phyloP scores from a whole-genome alignment of 2,888 invertebrate genomes.

The Pyrocoelia pectoralis region DNA sequence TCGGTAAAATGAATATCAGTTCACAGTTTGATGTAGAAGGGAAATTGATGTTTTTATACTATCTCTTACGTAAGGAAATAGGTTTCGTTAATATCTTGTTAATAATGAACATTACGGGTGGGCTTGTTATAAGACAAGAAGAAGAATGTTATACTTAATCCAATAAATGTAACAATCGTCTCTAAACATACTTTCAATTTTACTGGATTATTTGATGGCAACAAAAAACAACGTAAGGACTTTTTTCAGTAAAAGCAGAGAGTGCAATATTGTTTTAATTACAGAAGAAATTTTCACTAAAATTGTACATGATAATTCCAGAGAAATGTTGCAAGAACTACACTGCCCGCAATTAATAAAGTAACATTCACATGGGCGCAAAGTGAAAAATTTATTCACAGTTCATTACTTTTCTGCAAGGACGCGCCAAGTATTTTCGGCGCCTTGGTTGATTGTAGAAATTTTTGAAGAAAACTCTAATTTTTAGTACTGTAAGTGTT shows the following conservation, averaged over 20 bases:
- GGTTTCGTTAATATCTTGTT: no score
- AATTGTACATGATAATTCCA: slow-evolving; percentile 66
- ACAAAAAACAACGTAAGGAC: slow-evolving; percentile 67
- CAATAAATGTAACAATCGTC: slow-evolving; percentile 70
- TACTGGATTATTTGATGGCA: slow-evolving; percentile 78
- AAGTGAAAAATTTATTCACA: no score
- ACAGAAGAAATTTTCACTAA: slow-evolving; percentile 69
- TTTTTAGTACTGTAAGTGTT: no score
- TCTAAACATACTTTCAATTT: slow-evolving; percentile 70
- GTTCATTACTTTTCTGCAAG: no score
- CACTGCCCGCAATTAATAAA: slow-evolving; percentile 67
- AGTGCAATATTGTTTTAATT: no score
- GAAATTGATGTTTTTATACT: neutral
- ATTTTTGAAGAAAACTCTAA: no score
- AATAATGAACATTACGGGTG: slow-evolving; percentile 64
- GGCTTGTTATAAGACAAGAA: slow-evolving; percentile 63
- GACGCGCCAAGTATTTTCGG: no score
- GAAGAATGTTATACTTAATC: slow-evolving; percentile 67
- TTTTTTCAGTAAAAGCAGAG: no score
- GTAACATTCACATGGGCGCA: no score
- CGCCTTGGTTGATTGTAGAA: no score
- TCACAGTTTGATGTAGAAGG: slow-evolving; percentile 13
- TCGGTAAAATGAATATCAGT: neutral
- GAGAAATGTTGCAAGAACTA: slow-evolving; percentile 65
- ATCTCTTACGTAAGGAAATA: slow-evolving; percentile 67